Conservation (phyloP, 2,888 invertebrate genomes). For the Cerastis leucographa region DNA sequence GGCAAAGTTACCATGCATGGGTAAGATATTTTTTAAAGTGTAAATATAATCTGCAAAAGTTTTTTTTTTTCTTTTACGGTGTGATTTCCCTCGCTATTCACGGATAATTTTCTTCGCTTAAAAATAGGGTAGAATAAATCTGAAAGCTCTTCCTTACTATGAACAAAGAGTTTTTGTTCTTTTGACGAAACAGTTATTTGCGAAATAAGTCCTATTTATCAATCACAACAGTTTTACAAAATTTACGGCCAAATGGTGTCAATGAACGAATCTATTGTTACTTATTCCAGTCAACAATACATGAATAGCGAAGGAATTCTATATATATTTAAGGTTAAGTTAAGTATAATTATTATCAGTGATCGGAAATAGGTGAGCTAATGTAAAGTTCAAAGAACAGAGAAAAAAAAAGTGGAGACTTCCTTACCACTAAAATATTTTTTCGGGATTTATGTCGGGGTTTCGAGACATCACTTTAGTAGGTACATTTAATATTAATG, state of each 20-base stretch:
- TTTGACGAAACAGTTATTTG: background rate
- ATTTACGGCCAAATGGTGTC: background rate
- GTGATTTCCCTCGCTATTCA: slow-evolving; percentile 20
- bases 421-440: too few species aligned
- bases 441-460: too few species aligned
- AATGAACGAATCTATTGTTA: background rate
- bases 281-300: background rate
- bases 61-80: background rate
- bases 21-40: background rate
- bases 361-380: too few species aligned
- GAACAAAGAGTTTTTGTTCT: background rate
- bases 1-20: background rate
- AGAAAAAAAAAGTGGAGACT: too few species aligned
- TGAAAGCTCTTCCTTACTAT: background rate
- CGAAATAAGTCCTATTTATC: background rate
- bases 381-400: too few species aligned
- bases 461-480: too few species aligned
- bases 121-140: background rate
- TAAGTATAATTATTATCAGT: too few species aligned
- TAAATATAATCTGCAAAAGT: background rate
- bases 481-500: too few species aligned
- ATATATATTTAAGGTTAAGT: background rate
- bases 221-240: background rate
- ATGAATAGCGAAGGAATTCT: slow-evolving; percentile 14
- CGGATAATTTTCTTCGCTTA: background rate